A percentile compares a stretch with the other conserved stretches of the same genome.
Conservation (phyloP, 2,113 vertebrate species). For the Panurus biarmicus region DNA sequence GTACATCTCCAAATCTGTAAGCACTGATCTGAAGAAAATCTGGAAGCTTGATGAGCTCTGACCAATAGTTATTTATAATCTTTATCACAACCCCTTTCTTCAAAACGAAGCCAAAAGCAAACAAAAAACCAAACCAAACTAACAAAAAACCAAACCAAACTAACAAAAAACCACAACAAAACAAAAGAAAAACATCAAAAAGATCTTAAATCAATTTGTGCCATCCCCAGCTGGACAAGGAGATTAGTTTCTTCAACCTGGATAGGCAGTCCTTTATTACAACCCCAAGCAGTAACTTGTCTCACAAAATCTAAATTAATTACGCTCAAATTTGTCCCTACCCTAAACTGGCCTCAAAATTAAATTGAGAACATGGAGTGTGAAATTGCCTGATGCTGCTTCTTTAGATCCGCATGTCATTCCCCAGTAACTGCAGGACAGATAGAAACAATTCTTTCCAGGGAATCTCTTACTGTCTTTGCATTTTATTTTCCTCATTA, state of each 20-base stretch:
- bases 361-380: constrained; percentile 31
- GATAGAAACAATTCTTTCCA: constrained; percentile 22
- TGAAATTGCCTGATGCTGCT: constrained; percentile 42
- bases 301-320: constrained; percentile 61
- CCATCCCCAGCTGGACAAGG: not conserved
- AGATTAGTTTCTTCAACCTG: constrained; percentile 44
- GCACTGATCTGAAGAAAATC: not conserved
- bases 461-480: constrained; percentile 27
- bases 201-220: constrained; percentile 49
- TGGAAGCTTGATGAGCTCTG: not conserved
- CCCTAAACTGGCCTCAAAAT: constrained; percentile 52
- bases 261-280: constrained; percentile 47
- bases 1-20: not conserved
- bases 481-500: constrained; percentile 33
- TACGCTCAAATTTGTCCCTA: constrained; percentile 54
- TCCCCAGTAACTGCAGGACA: not conserved
- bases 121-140: not conserved
- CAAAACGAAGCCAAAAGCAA: no score
- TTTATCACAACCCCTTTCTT: not conserved
- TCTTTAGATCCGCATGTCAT: not conserved
- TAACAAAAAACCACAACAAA: no score
- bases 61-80: not conserved
- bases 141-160: no score
- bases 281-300: constrained; percentile 51
- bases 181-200: no score